phyloP scores from a whole-genome alignment of 2,113 vertebrate genomes.

The Misgurnus mizolepis region DNA sequence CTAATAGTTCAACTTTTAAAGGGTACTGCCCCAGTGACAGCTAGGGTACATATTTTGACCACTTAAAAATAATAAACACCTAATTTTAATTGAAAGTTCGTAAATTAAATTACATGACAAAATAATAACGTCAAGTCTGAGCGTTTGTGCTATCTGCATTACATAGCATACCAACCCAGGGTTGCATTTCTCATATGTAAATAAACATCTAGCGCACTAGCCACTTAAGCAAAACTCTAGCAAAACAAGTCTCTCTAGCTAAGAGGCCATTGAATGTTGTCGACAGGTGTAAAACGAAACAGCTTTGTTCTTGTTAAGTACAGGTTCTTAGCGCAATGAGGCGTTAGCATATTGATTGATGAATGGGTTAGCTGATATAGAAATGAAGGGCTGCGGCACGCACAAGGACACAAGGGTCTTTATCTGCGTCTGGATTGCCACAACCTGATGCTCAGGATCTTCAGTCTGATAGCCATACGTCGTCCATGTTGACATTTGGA shows the following conservation, averaged over 20 bases:
- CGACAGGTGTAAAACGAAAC: slow-evolving; percentile 30
- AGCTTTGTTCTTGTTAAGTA: slow-evolving; percentile 33
- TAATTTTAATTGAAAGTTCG: too few species aligned
- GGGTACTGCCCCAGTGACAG: too few species aligned
- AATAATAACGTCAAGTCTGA: too few species aligned
- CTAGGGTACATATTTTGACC: too few species aligned
- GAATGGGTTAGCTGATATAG: slow-evolving; percentile 68
- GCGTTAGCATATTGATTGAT: slow-evolving; percentile 69
- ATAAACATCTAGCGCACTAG: neutral
- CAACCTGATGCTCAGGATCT: slow-evolving; percentile 49
- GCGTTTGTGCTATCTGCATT: too few species aligned
- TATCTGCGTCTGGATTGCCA: slow-evolving; percentile 49
- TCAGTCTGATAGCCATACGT: slow-evolving; percentile 46
- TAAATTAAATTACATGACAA: too few species aligned
- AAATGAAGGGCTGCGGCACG: slow-evolving; percentile 63
- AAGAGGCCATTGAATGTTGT: neutral
- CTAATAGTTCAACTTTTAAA: too few species aligned
- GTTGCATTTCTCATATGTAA: neutral
- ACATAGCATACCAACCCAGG: too few species aligned
- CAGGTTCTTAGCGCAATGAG: slow-evolving; percentile 51
- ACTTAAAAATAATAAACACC: too few species aligned
- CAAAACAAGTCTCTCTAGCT: neutral
- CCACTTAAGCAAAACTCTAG: neutral
- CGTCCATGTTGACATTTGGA: slow-evolving; percentile 43
- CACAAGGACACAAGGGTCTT: slow-evolving; percentile 59